Percentiles rank a stretch among this genome's conserved stretches.
These are phyloP conservation scores for Brachionus calyciflorus DNA, from an alignment of 1,140 invertebrate genomes.

Conservation along the genomic window DNA sequence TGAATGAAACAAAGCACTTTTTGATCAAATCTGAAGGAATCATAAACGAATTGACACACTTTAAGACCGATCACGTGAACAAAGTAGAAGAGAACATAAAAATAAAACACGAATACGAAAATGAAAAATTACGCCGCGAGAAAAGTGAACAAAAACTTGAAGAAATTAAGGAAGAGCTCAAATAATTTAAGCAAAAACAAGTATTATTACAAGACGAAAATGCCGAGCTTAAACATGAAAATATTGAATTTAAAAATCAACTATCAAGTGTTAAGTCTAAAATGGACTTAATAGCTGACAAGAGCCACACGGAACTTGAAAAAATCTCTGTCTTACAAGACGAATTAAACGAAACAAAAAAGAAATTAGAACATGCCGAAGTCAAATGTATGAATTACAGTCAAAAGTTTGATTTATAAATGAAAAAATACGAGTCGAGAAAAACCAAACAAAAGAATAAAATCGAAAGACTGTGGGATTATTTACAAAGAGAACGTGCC, in stretches of 20 bases:
- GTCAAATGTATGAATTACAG: slow-evolving; percentile 37
- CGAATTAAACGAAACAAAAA: background rate
- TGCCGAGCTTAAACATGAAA: slow-evolving; percentile 35
- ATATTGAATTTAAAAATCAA: slow-evolving; percentile 23
- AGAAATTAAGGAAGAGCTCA: background rate
- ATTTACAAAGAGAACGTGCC: slow-evolving; percentile 17
- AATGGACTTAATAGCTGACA: slow-evolving; percentile 27
- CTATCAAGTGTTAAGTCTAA: background rate
- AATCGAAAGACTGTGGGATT: slow-evolving; percentile 43
- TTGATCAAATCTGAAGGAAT: background rate
- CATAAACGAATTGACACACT: slow-evolving; percentile 25
- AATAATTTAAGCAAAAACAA: slow-evolving; percentile 26
- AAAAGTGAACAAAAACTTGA: background rate
- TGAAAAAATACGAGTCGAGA: slow-evolving; percentile 40
- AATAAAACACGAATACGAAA: slow-evolving; percentile 25
- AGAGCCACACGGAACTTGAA: slow-evolving; percentile 39
- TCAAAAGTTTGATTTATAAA: slow-evolving; percentile 36
- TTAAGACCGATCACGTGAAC: background rate
- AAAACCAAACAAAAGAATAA: slow-evolving; percentile 42
- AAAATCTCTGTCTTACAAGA: slow-evolving; percentile 31
- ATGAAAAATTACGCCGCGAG: slow-evolving; percentile 17
- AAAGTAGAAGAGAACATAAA: slow-evolving; percentile 28
- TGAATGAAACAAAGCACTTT: slow-evolving; percentile 9
- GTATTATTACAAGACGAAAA: background rate
- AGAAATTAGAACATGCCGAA: slow-evolving; percentile 29